phyloP scores from a whole-genome alignment of 1,140 invertebrate species.

The Drosophila chauvacae region DNA sequence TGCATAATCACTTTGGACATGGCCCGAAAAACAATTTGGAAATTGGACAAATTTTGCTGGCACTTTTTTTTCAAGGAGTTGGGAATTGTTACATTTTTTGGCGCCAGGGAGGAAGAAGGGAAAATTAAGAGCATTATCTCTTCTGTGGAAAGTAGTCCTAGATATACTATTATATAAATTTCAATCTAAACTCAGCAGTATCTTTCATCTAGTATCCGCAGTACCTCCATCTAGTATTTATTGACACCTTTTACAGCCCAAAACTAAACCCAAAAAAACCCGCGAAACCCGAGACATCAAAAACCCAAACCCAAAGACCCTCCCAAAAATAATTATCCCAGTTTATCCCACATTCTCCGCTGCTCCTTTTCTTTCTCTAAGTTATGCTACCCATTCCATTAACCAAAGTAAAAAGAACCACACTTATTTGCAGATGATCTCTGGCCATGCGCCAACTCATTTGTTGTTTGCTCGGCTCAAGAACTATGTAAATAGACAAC shows the following conservation, averaged over 20 bases:
- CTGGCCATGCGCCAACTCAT: constrained; percentile 70
- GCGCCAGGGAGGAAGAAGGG: constrained; percentile 16
- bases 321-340: constrained; percentile 26
- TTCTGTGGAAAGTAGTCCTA: not conserved
- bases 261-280: not conserved
- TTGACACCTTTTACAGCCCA: not conserved
- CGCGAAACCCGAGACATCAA: not conserved
- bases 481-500: constrained; percentile 60
- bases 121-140: not conserved
- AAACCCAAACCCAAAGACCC: not conserved
- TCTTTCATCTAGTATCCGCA: not conserved
- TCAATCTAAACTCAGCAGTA: not conserved
- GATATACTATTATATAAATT: too few relatives aligned
- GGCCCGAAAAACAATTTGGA: constrained; percentile 36
- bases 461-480: constrained; percentile 61
- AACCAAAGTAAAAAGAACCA: constrained; percentile 19
- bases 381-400: not conserved
- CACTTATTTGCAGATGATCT: constrained; percentile 53
- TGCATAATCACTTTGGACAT: constrained; percentile 53
- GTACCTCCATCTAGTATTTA: not conserved
- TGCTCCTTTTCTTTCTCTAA: not conserved
- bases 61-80: not conserved
- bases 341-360: constrained; percentile 26
- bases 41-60: constrained; percentile 45
- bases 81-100: constrained; percentile 5